Evolutionary conservation across 2,113 vertebrate genomes (phyloP).

Genomic region (Gadus macrocephalus): DNA sequence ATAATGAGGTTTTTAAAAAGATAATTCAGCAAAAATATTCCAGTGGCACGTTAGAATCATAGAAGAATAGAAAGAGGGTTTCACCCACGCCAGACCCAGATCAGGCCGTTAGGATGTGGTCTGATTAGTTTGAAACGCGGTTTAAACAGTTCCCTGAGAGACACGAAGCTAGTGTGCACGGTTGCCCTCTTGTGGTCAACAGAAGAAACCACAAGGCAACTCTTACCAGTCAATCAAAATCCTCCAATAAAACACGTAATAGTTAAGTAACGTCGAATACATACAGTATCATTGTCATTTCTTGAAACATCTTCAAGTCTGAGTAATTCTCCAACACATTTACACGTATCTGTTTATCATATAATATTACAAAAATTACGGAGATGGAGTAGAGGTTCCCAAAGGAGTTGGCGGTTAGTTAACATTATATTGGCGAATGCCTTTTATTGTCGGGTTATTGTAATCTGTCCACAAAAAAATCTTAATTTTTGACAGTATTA

Average conservation of each 20-base stretch:
- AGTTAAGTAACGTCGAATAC: conserved; percentile 33
- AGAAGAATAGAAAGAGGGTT: conserved; percentile 33
- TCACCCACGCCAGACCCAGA: conserved; percentile 7
- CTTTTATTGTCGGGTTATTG: no score
- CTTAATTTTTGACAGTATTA: no score
- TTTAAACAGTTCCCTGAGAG: conserved; percentile 63
- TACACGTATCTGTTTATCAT: not conserved
- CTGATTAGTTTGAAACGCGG: conserved; percentile 34
- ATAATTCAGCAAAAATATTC: conserved; percentile 13
- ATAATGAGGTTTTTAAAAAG: no score
- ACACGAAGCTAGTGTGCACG: conserved; percentile 48
- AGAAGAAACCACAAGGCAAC: conserved; percentile 49
- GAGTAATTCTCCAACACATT: not conserved
- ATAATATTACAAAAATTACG: conserved; percentile 44
- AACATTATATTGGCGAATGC: no score
- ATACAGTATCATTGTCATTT: conserved; percentile 26
- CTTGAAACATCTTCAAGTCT: not conserved
- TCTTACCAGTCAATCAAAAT: conserved; percentile 13
- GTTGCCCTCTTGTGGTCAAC: conserved; percentile 50
- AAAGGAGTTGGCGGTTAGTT: no score
- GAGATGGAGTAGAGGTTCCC: no score
- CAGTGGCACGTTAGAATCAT: conserved; percentile 50
- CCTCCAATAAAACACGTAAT: conserved; percentile 35
- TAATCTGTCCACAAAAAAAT: no score
- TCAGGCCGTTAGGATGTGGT: not conserved